phyloP scores from a whole-genome alignment of 2,888 invertebrate genomes.

The Ectemnius lituratus region DNA sequence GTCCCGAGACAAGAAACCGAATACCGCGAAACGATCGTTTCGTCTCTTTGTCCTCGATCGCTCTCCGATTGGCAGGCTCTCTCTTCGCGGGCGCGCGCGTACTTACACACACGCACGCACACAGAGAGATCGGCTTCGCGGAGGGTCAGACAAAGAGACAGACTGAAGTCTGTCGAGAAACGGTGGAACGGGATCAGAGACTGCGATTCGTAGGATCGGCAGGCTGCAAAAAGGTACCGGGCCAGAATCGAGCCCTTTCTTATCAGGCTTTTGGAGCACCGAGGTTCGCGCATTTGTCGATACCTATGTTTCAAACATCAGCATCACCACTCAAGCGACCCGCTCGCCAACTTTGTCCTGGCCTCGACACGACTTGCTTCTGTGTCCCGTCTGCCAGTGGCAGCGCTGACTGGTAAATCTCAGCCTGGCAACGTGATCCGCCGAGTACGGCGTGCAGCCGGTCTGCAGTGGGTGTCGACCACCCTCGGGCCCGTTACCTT shows the following conservation, averaged over 20 bases:
- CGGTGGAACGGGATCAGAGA: slow-evolving; percentile 47
- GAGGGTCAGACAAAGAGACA: too few species aligned
- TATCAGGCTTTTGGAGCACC: slow-evolving; percentile 40
- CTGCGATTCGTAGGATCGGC: slow-evolving; percentile 51
- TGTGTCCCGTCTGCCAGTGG: neutral
- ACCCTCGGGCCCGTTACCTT: slow-evolving; percentile 71
- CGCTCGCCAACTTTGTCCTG: too few species aligned
- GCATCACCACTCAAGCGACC: too few species aligned
- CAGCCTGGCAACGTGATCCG: slow-evolving; percentile 5
- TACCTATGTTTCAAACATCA: slow-evolving; percentile 8
- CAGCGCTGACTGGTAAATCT: slow-evolving; percentile 4
- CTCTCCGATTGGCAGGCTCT: slow-evolving; percentile 50
- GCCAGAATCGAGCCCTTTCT: slow-evolving; percentile 46
- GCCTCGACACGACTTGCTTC: too few species aligned
- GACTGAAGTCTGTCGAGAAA: slow-evolving; percentile 18
- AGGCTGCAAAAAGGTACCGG: slow-evolving; percentile 47
- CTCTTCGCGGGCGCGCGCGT: slow-evolving; percentile 32
- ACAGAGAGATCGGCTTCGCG: slow-evolving; percentile 14
- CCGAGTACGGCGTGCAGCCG: slow-evolving; percentile 20
- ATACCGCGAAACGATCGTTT: slow-evolving; percentile 72
- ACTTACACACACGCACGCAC: neutral
- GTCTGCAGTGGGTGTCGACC: slow-evolving; percentile 68
- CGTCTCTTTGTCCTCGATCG: slow-evolving; percentile 62
- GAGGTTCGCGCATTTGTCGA: neutral
- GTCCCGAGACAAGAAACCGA: slow-evolving; percentile 64